These are phyloP conservation scores for Gambusia yucatana DNA, from an alignment of 2,797 vertebrate genomes.

Conservation along the genomic window DNA sequence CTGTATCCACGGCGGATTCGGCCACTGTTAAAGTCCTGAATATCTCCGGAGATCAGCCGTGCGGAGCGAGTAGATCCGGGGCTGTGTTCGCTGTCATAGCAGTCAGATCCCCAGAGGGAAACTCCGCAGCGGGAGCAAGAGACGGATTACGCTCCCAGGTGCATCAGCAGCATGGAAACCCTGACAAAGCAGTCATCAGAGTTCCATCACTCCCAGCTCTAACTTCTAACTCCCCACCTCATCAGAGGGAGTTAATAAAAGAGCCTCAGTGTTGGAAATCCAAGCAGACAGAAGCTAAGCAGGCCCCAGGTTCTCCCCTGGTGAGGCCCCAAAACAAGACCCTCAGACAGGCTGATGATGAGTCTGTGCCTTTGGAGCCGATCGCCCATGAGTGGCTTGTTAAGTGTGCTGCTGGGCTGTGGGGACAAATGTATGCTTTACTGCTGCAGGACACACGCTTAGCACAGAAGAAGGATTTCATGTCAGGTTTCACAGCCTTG, in stretches of 20 bases:
- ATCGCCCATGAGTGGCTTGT: constrained; percentile 91
- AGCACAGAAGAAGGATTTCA: constrained; percentile 88
- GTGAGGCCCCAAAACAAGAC: constrained; percentile 69
- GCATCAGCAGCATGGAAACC: constrained; percentile 8
- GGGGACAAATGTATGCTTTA: constrained; percentile 87
- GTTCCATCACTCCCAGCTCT: constrained; percentile 41
- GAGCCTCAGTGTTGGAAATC: constrained; percentile 51
- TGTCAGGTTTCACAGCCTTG: constrained; percentile 92
- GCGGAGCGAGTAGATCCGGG: constrained; percentile 54
- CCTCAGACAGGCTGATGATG: constrained; percentile 74
- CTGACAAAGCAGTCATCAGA: constrained; percentile 69
- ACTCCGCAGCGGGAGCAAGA: constrained; percentile 2
- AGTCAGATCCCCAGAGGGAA: constrained; percentile 66
- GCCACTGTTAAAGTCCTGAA: constrained; percentile 68
- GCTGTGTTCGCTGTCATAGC: constrained; percentile 78
- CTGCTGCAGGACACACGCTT: constrained; percentile 84
- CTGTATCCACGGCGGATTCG: constrained; percentile 31
- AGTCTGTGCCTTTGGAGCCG: constrained; percentile 83
- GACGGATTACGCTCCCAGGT: constrained; percentile 2
- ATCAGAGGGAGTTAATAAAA: constrained; percentile 41
- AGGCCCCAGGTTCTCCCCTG: constrained; percentile 60
- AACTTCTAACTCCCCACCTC: not conserved
- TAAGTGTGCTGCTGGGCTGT: constrained; percentile 85
- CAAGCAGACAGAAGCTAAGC: constrained; percentile 59
- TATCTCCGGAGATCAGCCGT: constrained; percentile 56